Percentiles rank a stretch among this genome's conserved stretches.
Evolutionary conservation across 2,113 vertebrate genomes (phyloP).

Genomic region (Actenoides hombroni): DNA sequence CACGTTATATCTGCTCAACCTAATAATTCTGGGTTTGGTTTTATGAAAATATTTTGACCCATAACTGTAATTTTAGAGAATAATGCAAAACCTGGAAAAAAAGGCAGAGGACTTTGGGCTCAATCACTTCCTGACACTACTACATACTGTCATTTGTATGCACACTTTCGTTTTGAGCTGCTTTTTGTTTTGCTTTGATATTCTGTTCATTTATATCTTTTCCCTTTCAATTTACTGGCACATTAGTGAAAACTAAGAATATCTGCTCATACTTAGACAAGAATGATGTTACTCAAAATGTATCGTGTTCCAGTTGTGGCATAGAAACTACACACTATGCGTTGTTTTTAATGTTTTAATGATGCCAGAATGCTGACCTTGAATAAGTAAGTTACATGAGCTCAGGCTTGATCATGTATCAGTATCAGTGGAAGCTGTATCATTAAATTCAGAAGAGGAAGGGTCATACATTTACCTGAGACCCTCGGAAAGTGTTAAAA

Average conservation of each 20-base stretch:
- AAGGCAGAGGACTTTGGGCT: not conserved
- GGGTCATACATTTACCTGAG: not conserved
- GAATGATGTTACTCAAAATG: not conserved
- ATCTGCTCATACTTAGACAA: not conserved
- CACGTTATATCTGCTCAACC: not conserved
- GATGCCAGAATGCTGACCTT: not conserved
- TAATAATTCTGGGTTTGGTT: not conserved
- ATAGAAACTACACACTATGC: not conserved
- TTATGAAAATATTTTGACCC: not conserved
- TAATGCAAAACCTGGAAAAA: conserved; percentile 18
- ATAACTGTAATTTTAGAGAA: not conserved
- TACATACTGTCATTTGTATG: not conserved
- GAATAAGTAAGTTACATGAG: not conserved
- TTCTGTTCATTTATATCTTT: not conserved
- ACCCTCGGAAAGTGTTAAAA: not conserved
- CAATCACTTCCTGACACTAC: not conserved
- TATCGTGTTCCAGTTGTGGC: not conserved
- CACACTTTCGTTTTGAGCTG: not conserved
- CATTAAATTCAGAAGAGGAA: not conserved
- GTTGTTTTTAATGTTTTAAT: not conserved
- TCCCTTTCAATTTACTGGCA: not conserved
- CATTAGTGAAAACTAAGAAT: conserved; percentile 1
- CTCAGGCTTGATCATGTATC: not conserved
- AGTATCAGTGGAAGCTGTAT: not conserved
- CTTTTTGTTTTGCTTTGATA: not conserved